A percentile compares a stretch with the other conserved stretches of the same genome.
These are phyloP conservation scores for Ophioderma brevispina DNA, from an alignment of 35 echinoderm and acorn worm genomes.

Conservation along the genomic window DNA sequence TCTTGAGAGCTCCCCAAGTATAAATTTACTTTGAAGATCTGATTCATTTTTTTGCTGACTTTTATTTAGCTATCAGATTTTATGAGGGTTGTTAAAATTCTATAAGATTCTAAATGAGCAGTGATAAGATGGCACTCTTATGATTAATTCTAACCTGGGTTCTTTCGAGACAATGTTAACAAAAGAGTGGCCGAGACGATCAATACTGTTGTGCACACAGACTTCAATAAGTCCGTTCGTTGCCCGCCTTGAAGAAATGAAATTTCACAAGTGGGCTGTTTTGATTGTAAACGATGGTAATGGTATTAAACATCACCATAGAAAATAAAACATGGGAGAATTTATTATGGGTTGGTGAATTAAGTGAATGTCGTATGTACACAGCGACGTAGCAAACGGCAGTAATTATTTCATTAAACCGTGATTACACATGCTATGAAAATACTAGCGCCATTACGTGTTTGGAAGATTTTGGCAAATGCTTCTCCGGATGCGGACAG, in stretches of 20 bases:
- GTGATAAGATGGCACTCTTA: neutral
- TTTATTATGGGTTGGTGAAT: neutral
- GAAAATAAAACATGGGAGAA: neutral
- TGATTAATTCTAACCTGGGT: neutral
- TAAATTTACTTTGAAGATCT: too few species aligned
- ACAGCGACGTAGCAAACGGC: neutral
- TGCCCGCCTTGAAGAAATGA: neutral
- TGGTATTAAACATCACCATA: neutral
- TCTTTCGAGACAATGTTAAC: too few species aligned
- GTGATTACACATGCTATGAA: slow-evolving; percentile 6
- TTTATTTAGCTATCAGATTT: too few species aligned
- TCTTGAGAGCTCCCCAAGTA: too few species aligned
- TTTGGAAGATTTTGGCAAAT: neutral
- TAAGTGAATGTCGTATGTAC: neutral
- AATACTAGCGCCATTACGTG: slow-evolving; percentile 1
- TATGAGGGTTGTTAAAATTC: too few species aligned
- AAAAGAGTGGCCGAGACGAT: too few species aligned
- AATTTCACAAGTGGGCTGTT: neutral
- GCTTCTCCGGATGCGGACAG: neutral
- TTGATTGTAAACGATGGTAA: neutral
- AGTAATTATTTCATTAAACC: slow-evolving; percentile 2
- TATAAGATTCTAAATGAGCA: too few species aligned
- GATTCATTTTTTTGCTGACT: too few species aligned
- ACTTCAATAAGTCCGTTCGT: neutral
- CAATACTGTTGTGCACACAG: neutral